Conservation (phyloP, 2,113 vertebrate genomes). For the Datnioides undecimradiatus region DNA sequence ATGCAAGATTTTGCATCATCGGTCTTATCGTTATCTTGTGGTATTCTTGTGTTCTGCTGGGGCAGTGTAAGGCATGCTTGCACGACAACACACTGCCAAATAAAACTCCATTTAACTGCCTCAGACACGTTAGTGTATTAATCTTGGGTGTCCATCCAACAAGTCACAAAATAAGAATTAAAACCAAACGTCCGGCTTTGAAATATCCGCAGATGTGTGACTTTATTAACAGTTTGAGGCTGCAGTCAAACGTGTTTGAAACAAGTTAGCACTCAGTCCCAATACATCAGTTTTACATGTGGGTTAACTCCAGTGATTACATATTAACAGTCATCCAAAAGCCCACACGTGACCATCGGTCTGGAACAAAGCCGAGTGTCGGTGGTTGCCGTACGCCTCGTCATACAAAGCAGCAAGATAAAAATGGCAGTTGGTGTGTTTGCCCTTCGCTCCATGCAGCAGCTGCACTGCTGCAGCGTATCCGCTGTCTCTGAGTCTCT, state of each 20-base stretch:
- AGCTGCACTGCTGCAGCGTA: constrained; percentile 17
- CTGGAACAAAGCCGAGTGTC: background rate
- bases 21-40: too few species aligned
- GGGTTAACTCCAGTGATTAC: background rate
- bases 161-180: background rate
- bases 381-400: background rate
- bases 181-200: background rate
- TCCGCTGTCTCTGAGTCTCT: too few species aligned
- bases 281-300: background rate
- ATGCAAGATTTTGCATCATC: too few species aligned
- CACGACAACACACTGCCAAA: background rate
- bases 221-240: background rate
- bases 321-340: background rate
- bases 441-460: constrained; percentile 5
- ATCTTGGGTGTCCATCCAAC: background rate
- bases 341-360: background rate
- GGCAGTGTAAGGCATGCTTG: background rate
- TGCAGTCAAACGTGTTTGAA: background rate
- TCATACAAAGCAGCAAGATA: constrained; percentile 11
- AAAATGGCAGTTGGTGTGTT: constrained; percentile 15
- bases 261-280: background rate
- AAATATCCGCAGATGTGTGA: background rate
- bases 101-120: background rate
- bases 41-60: too few species aligned
- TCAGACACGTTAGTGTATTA: background rate